Evolutionary conservation across 2,113 vertebrate species (phyloP).

Genomic region (Oplegnathus fasciatus): DNA sequence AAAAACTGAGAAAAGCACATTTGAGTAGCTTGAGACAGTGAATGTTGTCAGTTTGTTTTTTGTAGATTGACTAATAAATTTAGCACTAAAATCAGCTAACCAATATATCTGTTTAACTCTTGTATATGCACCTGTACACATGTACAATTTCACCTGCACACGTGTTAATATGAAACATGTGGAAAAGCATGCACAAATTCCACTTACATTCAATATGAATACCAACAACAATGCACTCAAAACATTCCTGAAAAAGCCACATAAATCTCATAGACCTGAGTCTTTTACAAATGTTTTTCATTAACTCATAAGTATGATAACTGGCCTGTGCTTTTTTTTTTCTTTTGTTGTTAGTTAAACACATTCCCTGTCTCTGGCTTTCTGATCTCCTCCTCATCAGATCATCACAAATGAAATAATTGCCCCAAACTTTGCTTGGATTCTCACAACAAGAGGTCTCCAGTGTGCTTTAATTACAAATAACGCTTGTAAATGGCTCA

Average conservation of each 20-base stretch:
- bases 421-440: slow-evolving; percentile 52
- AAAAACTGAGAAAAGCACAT: not conserved
- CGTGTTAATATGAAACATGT: slow-evolving; percentile 1
- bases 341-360: slow-evolving; percentile 44
- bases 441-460: slow-evolving; percentile 62
- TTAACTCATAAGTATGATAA: slow-evolving; percentile 21
- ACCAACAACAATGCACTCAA: not conserved
- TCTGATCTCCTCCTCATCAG: slow-evolving; percentile 46
- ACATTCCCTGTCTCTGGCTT: slow-evolving; percentile 31
- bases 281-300: slow-evolving; percentile 36
- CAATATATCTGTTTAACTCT: not conserved
- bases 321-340: not conserved
- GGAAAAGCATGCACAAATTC: not conserved
- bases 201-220: not conserved
- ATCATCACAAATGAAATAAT: slow-evolving; percentile 63
- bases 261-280: not conserved
- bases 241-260: not conserved
- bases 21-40: not conserved
- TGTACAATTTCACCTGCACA: not conserved
- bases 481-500: slow-evolving; percentile 70
- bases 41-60: not conserved
- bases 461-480: slow-evolving; percentile 69
- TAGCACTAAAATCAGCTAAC: not conserved
- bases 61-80: not conserved
- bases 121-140: not conserved